A percentile compares a stretch with the other conserved stretches of the same genome.
These are phyloP conservation scores for Malurus melanocephalus DNA, from an alignment of 2,113 vertebrate genomes.

Conservation along the genomic window DNA sequence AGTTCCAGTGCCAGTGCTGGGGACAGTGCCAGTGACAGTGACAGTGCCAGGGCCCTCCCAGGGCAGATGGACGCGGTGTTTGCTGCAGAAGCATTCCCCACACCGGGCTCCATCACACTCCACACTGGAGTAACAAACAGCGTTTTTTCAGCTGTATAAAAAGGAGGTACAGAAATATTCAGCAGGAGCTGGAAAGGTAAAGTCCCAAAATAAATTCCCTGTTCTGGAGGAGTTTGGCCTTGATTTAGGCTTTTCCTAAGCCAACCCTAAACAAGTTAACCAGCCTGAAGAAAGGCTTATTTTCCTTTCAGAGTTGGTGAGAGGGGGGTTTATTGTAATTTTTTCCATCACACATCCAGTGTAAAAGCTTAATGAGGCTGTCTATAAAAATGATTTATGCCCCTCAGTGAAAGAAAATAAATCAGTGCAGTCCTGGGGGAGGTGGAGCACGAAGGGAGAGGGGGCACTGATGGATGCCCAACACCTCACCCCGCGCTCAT, in stretches of 20 bases:
- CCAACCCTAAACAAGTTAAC: neutral
- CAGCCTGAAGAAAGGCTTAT: neutral
- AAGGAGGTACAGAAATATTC: neutral
- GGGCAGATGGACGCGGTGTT: too few species aligned
- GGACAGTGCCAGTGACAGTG: too few species aligned
- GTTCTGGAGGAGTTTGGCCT: neutral
- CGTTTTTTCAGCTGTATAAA: neutral
- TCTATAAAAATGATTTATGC: neutral
- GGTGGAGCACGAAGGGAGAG: neutral
- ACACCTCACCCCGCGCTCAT: neutral
- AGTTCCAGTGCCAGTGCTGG: too few species aligned
- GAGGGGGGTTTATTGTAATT: neutral
- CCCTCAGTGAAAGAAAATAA: neutral
- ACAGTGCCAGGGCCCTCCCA: too few species aligned
- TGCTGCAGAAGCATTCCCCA: neutral
- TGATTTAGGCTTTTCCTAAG: neutral
- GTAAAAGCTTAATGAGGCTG: neutral
- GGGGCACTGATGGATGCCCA: neutral
- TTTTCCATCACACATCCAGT: neutral
- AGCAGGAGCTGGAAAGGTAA: neutral
- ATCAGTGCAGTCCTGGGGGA: neutral
- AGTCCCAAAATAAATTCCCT: neutral
- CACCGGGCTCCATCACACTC: neutral
- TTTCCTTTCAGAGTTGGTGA: neutral
- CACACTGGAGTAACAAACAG: neutral